phyloP scores from a whole-genome alignment of 2,113 vertebrate species.

The Pan paniscus region DNA sequence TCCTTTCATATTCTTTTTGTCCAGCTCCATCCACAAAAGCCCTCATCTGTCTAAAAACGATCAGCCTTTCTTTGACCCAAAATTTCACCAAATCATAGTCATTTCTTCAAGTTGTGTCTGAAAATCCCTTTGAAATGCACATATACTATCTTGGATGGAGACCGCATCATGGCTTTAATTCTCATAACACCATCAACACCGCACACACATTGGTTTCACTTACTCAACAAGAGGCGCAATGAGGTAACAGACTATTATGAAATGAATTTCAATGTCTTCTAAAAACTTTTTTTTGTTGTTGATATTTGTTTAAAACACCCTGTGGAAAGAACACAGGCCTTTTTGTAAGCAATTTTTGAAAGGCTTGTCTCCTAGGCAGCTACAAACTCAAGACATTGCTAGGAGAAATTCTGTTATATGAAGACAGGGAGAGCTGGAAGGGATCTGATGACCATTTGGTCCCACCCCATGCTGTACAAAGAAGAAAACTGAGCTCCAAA shows the following conservation, averaged over 20 bases:
- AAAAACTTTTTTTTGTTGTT: conserved; percentile 3
- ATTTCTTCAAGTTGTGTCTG: background rate
- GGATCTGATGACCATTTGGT: background rate
- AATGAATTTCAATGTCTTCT: conserved; percentile 25
- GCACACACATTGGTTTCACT: background rate
- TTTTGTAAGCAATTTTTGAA: conserved; percentile 55
- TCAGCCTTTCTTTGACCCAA: background rate
- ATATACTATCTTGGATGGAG: background rate
- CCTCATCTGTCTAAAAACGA: background rate
- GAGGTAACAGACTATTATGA: background rate
- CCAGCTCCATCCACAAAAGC: conserved; percentile 20
- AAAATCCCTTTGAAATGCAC: background rate
- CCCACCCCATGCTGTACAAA: background rate
- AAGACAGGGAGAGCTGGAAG: conserved; percentile 15
- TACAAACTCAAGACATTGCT: conserved; percentile 62
- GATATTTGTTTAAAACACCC: conserved; percentile 39
- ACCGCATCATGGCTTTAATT: background rate
- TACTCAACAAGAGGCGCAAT: background rate
- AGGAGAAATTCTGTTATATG: conserved; percentile 58
- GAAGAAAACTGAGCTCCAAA: conserved; percentile 35
- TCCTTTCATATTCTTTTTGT: conserved; percentile 55
- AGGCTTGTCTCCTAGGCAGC: conserved; percentile 61
- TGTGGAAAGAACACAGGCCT: conserved; percentile 55
- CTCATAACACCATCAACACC: background rate
- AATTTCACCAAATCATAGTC: background rate